Evolutionary conservation across 2,113 vertebrate species (phyloP).

Genomic region (Macquaria australasica): DNA sequence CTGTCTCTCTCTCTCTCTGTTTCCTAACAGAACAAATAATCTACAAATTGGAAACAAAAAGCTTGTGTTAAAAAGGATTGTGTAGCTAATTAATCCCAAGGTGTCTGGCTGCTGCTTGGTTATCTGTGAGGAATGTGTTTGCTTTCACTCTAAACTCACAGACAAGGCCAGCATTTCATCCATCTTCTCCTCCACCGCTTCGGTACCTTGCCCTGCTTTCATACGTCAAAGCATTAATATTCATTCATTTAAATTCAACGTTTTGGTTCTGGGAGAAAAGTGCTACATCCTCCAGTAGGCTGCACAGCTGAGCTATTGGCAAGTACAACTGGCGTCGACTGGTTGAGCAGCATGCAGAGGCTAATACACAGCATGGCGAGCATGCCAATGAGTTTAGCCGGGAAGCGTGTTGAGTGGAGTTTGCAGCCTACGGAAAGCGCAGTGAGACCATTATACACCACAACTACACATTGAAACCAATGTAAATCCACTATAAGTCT

Average conservation of each 20-base stretch:
- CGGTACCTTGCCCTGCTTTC: not conserved
- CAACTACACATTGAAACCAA: slow-evolving; percentile 18
- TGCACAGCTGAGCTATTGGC: slow-evolving; percentile 15
- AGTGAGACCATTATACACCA: not conserved
- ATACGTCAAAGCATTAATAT: slow-evolving; percentile 22
- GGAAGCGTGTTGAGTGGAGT: not conserved
- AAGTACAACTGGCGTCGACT: not conserved
- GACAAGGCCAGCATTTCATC: slow-evolving; percentile 22
- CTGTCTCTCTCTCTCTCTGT: not conserved
- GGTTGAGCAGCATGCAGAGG: not conserved
- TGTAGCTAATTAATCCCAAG: slow-evolving; percentile 73
- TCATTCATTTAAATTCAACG: not conserved
- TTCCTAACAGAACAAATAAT: slow-evolving; percentile 50
- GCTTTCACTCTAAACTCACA: slow-evolving; percentile 19
- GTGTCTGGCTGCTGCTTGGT: slow-evolving; percentile 33
- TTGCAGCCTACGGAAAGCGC: not conserved
- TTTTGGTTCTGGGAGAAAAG: slow-evolving; percentile 15
- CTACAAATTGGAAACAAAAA: slow-evolving; percentile 59
- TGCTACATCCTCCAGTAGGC: slow-evolving; percentile 8
- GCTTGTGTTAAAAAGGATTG: slow-evolving; percentile 36
- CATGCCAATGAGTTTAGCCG: slow-evolving; percentile 2
- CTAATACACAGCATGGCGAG: not conserved
- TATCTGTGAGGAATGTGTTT: slow-evolving; percentile 55
- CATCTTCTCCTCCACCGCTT: slow-evolving; percentile 7
- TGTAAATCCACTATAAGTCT: slow-evolving; percentile 12